Conservation (phyloP, 2,113 vertebrate genomes). For the Ictalurus punctatus region DNA sequence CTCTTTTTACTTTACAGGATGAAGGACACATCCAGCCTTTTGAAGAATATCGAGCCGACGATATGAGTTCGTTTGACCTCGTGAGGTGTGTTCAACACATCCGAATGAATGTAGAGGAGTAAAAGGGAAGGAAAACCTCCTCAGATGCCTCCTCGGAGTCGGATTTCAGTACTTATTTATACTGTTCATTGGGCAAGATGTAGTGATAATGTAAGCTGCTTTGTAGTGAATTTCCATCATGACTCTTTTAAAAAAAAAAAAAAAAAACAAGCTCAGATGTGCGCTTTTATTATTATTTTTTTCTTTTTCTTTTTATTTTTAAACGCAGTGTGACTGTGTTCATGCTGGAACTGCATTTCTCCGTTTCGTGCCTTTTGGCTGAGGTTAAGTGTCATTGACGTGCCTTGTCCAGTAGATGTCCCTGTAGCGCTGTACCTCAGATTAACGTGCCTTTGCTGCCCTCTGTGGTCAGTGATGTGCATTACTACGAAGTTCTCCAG, state of each 20-base stretch:
- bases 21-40: constrained; percentile 81
- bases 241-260: background rate
- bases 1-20: constrained; percentile 71
- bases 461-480: constrained; percentile 11
- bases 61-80: constrained; percentile 29
- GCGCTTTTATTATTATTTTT: no score
- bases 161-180: background rate
- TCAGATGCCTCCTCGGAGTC: background rate
- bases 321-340: background rate
- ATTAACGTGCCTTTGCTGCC: background rate
- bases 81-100: background rate
- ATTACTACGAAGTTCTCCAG: background rate
- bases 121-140: background rate
- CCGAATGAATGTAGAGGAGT: background rate
- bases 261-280: background rate
- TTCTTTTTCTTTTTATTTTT: background rate
- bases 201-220: constrained; percentile 5
- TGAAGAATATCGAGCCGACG: constrained; percentile 73
- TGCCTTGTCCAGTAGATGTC: constrained; percentile 51
- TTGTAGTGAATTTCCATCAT: background rate
- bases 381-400: background rate
- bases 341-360: constrained; percentile 5
- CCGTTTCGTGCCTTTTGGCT: background rate
- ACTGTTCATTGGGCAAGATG: background rate
- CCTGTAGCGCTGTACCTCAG: constrained; percentile 20